These are phyloP conservation scores for Seriola quinqueradiata DNA, from an alignment of 2,113 vertebrate genomes.

Conservation along the genomic window DNA sequence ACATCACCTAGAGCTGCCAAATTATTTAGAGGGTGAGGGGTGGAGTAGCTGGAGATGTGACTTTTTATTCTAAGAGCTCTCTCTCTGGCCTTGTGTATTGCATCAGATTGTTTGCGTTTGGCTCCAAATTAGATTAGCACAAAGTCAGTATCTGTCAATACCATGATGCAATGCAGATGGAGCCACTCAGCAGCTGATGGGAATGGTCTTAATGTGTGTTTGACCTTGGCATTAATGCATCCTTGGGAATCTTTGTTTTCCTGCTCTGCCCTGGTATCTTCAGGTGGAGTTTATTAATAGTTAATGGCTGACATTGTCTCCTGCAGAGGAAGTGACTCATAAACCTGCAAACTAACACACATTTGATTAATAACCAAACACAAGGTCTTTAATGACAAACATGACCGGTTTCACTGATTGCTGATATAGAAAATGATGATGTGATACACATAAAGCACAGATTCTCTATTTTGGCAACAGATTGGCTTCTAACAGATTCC, in stretches of 20 bases:
- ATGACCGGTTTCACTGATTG: not conserved
- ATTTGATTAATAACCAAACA: not conserved
- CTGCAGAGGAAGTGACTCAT: not conserved
- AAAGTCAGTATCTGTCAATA: constrained; percentile 4
- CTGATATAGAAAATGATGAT: not conserved
- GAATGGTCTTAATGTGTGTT: too few relatives aligned
- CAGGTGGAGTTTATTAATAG: not conserved
- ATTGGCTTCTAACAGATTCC: not conserved
- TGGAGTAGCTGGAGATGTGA: too few relatives aligned
- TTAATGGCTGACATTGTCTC: not conserved
- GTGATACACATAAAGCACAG: not conserved
- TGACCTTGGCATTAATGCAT: too few relatives aligned
- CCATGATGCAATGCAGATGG: constrained; percentile 12
- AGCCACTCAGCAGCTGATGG: not conserved
- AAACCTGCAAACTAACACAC: not conserved
- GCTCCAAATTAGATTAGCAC: constrained; percentile 12
- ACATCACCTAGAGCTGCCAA: too few relatives aligned
- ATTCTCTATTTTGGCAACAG: not conserved
- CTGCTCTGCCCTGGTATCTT: not conserved
- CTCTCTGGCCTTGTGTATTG: not conserved
- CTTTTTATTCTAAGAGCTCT: not conserved
- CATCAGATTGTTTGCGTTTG: not conserved
- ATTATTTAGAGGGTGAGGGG: too few relatives aligned
- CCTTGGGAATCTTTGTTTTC: too few relatives aligned
- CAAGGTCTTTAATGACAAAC: not conserved